Conservation (phyloP, 2,113 vertebrate genomes). For the Xiphophorus hellerii region DNA sequence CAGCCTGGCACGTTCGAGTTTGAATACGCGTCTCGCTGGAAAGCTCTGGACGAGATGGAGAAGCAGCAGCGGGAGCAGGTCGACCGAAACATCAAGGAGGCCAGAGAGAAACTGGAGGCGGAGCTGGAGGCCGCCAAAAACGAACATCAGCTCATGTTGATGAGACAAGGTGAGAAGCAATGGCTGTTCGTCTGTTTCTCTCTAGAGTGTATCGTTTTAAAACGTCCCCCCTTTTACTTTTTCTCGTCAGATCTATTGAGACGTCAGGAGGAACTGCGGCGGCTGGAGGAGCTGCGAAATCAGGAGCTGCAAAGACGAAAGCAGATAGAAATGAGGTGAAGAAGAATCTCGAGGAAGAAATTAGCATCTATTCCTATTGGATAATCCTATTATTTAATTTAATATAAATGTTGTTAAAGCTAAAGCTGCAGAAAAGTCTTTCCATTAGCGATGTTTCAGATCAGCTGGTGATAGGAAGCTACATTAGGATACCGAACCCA, state of each 20-base stretch:
- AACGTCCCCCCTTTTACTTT: too few relatives aligned
- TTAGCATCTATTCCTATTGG: background rate
- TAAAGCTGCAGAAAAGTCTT: too few relatives aligned
- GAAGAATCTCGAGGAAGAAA: background rate
- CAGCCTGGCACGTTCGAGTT: constrained; percentile 99
- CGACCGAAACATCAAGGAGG: constrained; percentile 92
- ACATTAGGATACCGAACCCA: too few relatives aligned
- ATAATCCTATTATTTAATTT: background rate
- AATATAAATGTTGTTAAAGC: too few relatives aligned
- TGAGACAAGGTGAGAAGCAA: constrained; percentile 90
- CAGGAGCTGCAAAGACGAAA: constrained; percentile 97
- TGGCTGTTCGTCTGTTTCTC: too few relatives aligned
- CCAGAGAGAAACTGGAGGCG: constrained; percentile 96
- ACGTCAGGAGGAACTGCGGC: constrained; percentile 94
- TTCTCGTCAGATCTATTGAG: constrained; percentile 91
- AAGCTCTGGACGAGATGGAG: constrained; percentile 97
- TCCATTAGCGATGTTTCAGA: too few relatives aligned
- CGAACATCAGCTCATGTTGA: constrained; percentile 97
- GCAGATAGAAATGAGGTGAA: constrained; percentile 94
- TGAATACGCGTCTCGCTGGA: constrained; percentile 97
- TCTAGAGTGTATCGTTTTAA: background rate
- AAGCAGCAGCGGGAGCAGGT: constrained; percentile 95
- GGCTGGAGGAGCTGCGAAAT: constrained; percentile 95
- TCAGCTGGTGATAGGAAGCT: too few relatives aligned
- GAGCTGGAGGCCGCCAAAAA: constrained; percentile 98